These are phyloP conservation scores for Meloe dianella DNA, from an alignment of 2,888 invertebrate genomes.

Conservation along the genomic window DNA sequence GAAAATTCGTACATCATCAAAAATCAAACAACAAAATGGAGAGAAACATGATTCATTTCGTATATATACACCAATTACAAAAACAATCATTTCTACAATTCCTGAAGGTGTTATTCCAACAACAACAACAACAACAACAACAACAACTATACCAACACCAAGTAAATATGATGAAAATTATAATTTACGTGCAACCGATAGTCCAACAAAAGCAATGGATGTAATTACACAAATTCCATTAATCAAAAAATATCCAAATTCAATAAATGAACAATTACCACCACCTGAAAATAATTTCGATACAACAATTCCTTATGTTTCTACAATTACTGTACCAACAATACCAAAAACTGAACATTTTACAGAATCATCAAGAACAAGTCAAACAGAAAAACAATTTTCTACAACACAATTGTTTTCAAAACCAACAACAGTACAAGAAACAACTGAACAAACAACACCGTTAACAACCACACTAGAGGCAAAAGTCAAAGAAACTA, in stretches of 20 bases:
- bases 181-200: conserved; percentile 13
- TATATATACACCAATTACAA: conserved; percentile 18
- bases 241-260: conserved; percentile 34
- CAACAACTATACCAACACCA: neutral
- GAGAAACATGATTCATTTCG: neutral
- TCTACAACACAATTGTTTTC: neutral
- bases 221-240: conserved; percentile 33
- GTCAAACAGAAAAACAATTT: neutral
- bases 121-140: neutral
- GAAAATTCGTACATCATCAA: conserved; percentile 10
- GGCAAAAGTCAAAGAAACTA: neutral
- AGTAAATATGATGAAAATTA: conserved; percentile 6
- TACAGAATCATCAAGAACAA: neutral
- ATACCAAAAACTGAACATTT: neutral
- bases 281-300: conserved; percentile 49
- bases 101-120: neutral
- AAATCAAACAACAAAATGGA: neutral
- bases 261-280: conserved; percentile 55
- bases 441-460: neutral
- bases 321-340: neutral
- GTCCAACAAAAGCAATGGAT: conserved; percentile 32
- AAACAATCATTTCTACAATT: conserved; percentile 14
- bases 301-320: conserved; percentile 33
- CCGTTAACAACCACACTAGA: neutral
- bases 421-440: neutral